Base-by-base conservation (phyloP, 2,888 invertebrate genomes). In the Ellobium chinense region DNA sequence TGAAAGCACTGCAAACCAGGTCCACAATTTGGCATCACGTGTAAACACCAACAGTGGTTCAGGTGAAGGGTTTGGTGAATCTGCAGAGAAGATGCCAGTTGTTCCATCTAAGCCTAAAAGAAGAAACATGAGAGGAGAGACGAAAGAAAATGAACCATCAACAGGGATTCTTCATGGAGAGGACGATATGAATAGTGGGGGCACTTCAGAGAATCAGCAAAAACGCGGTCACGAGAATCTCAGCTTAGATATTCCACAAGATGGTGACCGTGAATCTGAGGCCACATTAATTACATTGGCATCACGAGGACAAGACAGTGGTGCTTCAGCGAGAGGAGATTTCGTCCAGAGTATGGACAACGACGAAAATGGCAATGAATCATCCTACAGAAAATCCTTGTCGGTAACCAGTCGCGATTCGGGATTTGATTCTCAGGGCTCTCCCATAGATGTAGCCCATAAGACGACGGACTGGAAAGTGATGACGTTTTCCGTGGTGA, bases 401-500 rank as follows among this genome's bases (percentile, higher is more conserved):
- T 78, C 77, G 3, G 69, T 78, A 18, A 69, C 77, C 2, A 78
- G 77, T 29, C 56, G 54, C 1, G 77, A 77, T 39, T 78, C 78
- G 3, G 78, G 78, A n/a, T 78, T 78, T n/a, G 78, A 78, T 24
- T 78, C 78, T 24, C 68, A 63, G 7, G 70, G 72, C 9, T 78
- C 78, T 21, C 78, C 78, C n/a, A 70, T 62, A 27, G 77, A 78
- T 2, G 7, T 73, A 24, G 24, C 46, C 27, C 39, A 31, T 7
- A 72, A 58, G 31, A 31, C 12, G 18, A 9, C 21, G 12, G 46
- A 39, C 34, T 34, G 5, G 18, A 37, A 29, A 24, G 7, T 37
- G 2, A 21, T 36, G 3, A 21, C 39, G 1, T 62, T 63, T 18
- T 24, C 37, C 37, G 37, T 39, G 24, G 46, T 63, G 1, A 37